Percentiles rank a stretch among this genome's conserved stretches.
These are phyloP conservation scores for Ptychoptera albimana DNA, from an alignment of 2,888 invertebrate genomes.

Conservation along the genomic window DNA sequence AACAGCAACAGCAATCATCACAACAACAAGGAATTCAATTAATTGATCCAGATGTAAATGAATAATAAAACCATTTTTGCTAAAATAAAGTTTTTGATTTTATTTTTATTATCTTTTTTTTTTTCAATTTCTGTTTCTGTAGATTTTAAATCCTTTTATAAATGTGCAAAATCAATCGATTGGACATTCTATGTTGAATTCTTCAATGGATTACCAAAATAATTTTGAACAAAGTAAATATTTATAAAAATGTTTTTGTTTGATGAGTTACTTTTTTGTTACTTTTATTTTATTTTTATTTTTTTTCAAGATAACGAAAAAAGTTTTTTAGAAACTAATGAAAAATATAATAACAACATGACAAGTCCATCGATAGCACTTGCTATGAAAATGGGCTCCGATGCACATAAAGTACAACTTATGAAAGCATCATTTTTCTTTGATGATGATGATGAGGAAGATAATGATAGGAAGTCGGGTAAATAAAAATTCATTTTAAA, in stretches of 20 bases:
- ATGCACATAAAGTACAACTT: constrained; percentile 54
- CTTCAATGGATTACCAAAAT: no score
- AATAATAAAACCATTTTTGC: no score
- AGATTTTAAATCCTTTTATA: no score
- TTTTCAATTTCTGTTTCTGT: no score
- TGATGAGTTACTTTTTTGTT: no score
- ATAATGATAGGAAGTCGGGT: background rate
- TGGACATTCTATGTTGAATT: no score
- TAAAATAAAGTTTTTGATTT: no score
- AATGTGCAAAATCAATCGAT: no score
- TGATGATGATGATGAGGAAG: constrained; percentile 19
- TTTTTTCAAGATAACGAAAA: constrained; percentile 17
- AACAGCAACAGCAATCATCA: background rate
- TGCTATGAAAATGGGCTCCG: constrained; percentile 43
- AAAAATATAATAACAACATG: constrained; percentile 15
- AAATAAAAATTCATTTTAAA: background rate
- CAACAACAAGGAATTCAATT: background rate
- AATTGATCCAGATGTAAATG: background rate
- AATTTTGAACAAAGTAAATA: no score
- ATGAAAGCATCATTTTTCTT: constrained; percentile 67
- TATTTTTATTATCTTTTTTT: no score
- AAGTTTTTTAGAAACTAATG: constrained; percentile 11
- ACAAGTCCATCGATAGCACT: constrained; percentile 45
- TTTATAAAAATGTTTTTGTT: no score
- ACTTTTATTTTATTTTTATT: no score